These are phyloP conservation scores for Lipophrys pholis DNA, from an alignment of 2,113 vertebrate species.

Conservation along the genomic window DNA sequence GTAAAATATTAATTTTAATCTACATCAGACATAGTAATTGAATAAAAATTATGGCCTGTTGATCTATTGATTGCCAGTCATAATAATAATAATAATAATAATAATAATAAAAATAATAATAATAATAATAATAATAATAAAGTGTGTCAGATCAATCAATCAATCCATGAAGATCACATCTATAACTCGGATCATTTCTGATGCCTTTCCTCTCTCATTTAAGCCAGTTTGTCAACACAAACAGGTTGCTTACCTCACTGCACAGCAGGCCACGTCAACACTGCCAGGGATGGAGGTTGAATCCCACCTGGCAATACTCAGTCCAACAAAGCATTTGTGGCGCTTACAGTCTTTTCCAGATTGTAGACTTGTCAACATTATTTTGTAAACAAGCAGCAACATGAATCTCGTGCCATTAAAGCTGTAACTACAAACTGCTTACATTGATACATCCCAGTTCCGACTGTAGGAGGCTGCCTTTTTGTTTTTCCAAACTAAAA, in stretches of 20 bases:
- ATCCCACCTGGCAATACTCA: neutral
- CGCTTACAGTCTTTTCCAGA: neutral
- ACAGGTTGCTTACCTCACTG: constrained; percentile 9
- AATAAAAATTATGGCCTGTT: neutral
- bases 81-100: neutral
- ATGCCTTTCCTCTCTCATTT: neutral
- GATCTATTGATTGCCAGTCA: neutral
- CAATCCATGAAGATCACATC: constrained; percentile 11
- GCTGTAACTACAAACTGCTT: neutral
- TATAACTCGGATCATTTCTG: neutral
- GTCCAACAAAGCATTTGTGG: neutral
- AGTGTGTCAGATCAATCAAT: neutral
- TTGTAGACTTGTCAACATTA: neutral
- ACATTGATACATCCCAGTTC: neutral
- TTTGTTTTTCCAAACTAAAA: neutral
- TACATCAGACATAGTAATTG: too few species aligned
- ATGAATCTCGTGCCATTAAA: neutral
- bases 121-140: neutral
- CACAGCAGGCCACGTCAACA: neutral
- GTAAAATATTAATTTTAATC: neutral
- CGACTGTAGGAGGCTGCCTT: neutral
- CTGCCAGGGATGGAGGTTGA: constrained; percentile 3
- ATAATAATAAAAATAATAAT: too few species aligned
- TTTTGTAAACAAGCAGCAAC: neutral
- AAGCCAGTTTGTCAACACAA: constrained; percentile 6